Conservation (phyloP, 2,113 vertebrate genomes). For the Paradoxurus hermaphroditus region DNA sequence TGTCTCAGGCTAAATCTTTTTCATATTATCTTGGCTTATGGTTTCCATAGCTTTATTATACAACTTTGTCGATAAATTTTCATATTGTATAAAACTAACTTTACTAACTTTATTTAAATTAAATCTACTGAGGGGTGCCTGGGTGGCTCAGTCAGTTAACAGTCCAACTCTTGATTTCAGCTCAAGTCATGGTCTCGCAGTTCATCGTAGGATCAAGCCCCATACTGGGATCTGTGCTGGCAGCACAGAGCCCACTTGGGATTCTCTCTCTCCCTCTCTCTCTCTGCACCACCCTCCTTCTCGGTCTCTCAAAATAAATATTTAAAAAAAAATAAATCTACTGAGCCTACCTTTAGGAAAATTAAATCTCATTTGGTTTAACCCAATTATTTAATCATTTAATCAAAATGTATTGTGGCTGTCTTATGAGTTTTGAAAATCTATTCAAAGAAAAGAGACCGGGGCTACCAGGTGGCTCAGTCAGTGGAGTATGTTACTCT, state of each 20-base stretch:
- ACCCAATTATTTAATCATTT: not conserved
- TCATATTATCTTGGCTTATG: not conserved
- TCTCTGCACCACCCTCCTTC: too few species aligned
- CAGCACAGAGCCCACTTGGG: too few species aligned
- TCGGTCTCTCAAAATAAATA: too few species aligned
- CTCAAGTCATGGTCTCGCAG: too few species aligned
- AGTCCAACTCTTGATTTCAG: too few species aligned
- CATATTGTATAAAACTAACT: not conserved
- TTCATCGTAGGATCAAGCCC: too few species aligned
- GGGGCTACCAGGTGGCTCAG: not conserved
- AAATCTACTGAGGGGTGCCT: not conserved
- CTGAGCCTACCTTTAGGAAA: not conserved
- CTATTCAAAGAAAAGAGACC: not conserved
- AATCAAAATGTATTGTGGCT: not conserved
- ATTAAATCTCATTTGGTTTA: not conserved
- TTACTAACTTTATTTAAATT: constrained; percentile 18
- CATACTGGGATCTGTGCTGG: too few species aligned
- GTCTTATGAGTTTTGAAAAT: not conserved
- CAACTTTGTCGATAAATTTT: not conserved
- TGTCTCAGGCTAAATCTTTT: not conserved
- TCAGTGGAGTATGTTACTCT: not conserved
- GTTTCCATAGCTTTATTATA: not conserved
- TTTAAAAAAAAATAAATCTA: not conserved
- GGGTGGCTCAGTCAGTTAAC: too few species aligned
- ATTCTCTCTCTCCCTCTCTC: too few species aligned